These are phyloP conservation scores for Corydoras sp. DNA, from an alignment of 2,113 vertebrate species.

Conservation along the genomic window DNA sequence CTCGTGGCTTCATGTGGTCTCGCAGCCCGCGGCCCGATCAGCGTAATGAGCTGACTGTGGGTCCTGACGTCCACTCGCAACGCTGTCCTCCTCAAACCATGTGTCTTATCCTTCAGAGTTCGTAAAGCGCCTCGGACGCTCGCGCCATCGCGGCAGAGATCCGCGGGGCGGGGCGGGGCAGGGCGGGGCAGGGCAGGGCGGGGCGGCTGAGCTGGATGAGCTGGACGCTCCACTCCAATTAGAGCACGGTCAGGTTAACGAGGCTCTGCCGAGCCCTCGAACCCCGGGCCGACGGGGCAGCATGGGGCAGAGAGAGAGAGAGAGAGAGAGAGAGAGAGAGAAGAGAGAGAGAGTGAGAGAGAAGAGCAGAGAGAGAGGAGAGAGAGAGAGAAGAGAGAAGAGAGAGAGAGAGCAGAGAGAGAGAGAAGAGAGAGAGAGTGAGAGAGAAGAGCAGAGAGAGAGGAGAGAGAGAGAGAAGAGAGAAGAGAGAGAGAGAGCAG, in stretches of 20 bases:
- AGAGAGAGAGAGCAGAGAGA: too few species aligned
- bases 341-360: too few species aligned
- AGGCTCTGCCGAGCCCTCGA: slow-evolving; percentile 20
- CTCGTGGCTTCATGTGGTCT: slow-evolving; percentile 56
- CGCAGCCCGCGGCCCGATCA: slow-evolving; percentile 53
- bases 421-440: too few species aligned
- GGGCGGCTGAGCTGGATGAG: too few species aligned
- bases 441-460: too few species aligned
- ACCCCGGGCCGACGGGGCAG: slow-evolving; percentile 3
- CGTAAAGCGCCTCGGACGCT: slow-evolving; percentile 60
- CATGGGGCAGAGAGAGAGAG: slow-evolving; percentile 8
- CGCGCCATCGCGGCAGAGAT: slow-evolving; percentile 7
- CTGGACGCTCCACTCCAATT: slow-evolving; percentile 59
- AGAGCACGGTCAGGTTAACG: slow-evolving; percentile 46
- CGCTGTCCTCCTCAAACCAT: slow-evolving; percentile 31
- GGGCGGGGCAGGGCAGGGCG: slow-evolving; percentile 31
- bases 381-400: too few species aligned
- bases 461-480: too few species aligned
- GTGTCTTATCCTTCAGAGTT: slow-evolving; percentile 59
- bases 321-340: neutral
- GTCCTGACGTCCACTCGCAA: slow-evolving; percentile 62
- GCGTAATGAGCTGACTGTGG: slow-evolving; percentile 63
- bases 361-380: too few species aligned
- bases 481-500: too few species aligned
- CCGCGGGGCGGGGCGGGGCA: slow-evolving; percentile 18